Conservation (phyloP, 2,888 invertebrate genomes). For the Acrocera orbiculus region DNA sequence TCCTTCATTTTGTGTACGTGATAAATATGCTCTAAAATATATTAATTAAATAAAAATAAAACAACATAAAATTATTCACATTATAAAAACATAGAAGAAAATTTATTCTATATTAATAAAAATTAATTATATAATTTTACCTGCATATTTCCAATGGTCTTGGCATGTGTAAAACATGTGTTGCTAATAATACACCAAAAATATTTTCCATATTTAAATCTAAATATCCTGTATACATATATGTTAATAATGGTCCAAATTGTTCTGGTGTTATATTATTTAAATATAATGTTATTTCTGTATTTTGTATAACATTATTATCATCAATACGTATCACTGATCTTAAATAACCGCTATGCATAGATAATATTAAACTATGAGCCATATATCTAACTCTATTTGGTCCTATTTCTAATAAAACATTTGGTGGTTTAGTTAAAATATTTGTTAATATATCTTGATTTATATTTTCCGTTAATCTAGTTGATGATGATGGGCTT, state of each 20-base stretch:
- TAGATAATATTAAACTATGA: conserved; percentile 43
- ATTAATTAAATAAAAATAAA: conserved; percentile 1
- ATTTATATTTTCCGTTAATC: conserved; percentile 16
- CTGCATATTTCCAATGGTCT: conserved; percentile 49
- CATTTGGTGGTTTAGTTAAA: conserved; percentile 39
- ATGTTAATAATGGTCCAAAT: conserved; percentile 49
- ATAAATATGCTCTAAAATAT: conserved; percentile 11
- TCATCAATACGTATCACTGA: conserved; percentile 38
- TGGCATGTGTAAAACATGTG: conserved; percentile 57
- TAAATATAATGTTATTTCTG: conserved; percentile 28
- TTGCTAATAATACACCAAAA: conserved; percentile 50
- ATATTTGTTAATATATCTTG: conserved; percentile 12
- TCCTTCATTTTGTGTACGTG: conserved; percentile 7
- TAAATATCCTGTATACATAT: conserved; percentile 58
- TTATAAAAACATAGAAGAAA: neutral
- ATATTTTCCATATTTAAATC: conserved; percentile 52
- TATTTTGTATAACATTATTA: conserved; percentile 7
- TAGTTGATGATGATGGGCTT: conserved; percentile 16
- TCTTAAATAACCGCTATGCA: conserved; percentile 54
- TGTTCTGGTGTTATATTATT: conserved; percentile 41
- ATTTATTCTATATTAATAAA: neutral
- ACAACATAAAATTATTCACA: neutral
- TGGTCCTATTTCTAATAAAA: conserved; percentile 43
- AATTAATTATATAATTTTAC: conserved; percentile 13
- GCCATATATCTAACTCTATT: conserved; percentile 47